These are phyloP conservation scores for Pteropus rufus DNA, from an alignment of 2,797 vertebrate genomes.

Conservation along the genomic window DNA sequence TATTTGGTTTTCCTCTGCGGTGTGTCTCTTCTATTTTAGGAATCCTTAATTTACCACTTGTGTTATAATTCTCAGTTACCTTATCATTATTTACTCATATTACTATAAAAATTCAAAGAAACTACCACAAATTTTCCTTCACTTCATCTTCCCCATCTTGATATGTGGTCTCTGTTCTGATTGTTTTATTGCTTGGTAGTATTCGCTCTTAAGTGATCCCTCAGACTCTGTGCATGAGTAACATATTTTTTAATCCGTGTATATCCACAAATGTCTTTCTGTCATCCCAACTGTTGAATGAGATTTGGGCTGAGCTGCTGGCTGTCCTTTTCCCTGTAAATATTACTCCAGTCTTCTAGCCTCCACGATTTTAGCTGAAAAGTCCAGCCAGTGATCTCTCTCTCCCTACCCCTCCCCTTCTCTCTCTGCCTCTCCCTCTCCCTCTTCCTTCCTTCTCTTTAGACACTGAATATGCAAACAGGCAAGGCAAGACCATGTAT, in stretches of 20 bases:
- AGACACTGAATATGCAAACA: background rate
- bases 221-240: background rate
- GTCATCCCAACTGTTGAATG: background rate
- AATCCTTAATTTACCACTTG: background rate
- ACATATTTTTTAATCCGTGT: background rate
- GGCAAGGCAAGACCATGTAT: background rate
- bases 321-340: background rate
- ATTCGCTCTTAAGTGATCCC: background rate
- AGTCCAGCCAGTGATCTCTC: background rate
- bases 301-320: background rate
- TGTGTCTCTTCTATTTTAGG: background rate
- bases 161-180: background rate
- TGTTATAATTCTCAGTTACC: background rate
- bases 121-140: background rate
- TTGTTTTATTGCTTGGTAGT: background rate
- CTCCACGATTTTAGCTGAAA: background rate
- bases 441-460: background rate
- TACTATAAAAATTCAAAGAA: background rate
- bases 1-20: background rate
- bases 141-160: background rate
- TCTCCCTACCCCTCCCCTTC: background rate
- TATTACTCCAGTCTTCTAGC: background rate
- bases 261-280: background rate
- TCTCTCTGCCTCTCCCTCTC: background rate
- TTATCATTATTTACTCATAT: background rate